These are phyloP conservation scores for Lophotriccus pileatus DNA, from an alignment of 2,797 vertebrate genomes.

Conservation along the genomic window DNA sequence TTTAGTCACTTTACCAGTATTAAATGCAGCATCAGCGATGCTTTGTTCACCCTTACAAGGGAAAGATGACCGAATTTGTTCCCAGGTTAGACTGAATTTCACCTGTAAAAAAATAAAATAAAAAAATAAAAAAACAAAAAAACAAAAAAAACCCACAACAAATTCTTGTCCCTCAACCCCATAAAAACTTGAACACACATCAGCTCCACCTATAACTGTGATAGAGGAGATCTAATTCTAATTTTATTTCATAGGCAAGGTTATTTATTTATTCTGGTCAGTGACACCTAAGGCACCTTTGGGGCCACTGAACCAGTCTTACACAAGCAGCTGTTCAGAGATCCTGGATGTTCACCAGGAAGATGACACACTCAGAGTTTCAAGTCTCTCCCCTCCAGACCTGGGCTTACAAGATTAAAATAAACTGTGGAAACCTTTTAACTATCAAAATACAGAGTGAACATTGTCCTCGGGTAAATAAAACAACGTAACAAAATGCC, in stretches of 20 bases:
- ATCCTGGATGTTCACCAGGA: not conserved
- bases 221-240: not conserved
- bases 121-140: not conserved
- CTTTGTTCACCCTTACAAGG: not conserved
- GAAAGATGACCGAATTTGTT: not conserved
- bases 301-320: not conserved
- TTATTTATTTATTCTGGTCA: not conserved
- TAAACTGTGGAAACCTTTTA: not conserved
- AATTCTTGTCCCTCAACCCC: too few species aligned
- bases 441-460: not conserved
- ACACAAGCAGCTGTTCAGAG: not conserved
- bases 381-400: not conserved
- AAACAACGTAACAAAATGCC: not conserved
- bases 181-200: not conserved
- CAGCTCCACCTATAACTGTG: not conserved
- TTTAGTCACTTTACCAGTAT: not conserved
- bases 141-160: too few species aligned
- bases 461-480: not conserved
- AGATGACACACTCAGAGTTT: not conserved
- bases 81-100: not conserved
- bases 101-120: not conserved
- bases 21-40: not conserved
- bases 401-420: not conserved
- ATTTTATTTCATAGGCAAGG: not conserved
- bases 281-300: not conserved